These are phyloP conservation scores for Anomalospiza imberbis DNA, from an alignment of 2,797 vertebrate genomes.

Conservation along the genomic window DNA sequence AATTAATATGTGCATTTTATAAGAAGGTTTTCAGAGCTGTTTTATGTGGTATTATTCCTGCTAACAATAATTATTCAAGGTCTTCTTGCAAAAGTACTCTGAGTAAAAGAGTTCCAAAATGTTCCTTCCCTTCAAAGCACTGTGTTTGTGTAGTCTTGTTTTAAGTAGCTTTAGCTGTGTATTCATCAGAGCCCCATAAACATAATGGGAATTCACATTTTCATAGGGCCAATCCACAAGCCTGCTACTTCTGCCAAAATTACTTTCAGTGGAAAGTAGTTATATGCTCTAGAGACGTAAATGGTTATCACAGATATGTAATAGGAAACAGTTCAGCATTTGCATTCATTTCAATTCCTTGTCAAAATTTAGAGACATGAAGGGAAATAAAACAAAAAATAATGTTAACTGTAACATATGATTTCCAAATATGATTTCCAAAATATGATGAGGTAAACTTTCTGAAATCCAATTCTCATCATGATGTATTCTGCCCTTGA, in stretches of 20 bases:
- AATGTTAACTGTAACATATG: not conserved
- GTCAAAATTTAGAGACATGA: not conserved
- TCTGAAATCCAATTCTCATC: not conserved
- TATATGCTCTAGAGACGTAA: not conserved
- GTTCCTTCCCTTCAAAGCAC: slow-evolving; percentile 5
- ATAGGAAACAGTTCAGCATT: not conserved
- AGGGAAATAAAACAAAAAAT: not conserved
- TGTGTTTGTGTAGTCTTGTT: not conserved
- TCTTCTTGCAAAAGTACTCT: not conserved
- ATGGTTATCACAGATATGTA: not conserved
- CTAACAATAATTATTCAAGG: not conserved
- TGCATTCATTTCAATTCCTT: not conserved
- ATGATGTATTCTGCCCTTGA: not conserved
- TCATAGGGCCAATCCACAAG: not conserved
- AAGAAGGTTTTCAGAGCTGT: not conserved
- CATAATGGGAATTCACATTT: not conserved
- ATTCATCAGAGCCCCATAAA: slow-evolving; percentile 6
- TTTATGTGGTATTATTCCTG: not conserved
- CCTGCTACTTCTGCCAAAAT: not conserved
- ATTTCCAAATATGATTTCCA: not conserved
- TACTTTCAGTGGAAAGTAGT: not conserved
- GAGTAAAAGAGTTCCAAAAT: not conserved
- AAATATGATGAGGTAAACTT: not conserved
- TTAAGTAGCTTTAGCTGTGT: not conserved
- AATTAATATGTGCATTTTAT: not conserved